Evolutionary conservation across 2,888 invertebrate genomes (phyloP), one percentile per base, ranked within the genome.

Genomic region (Tachina fera): DNA sequence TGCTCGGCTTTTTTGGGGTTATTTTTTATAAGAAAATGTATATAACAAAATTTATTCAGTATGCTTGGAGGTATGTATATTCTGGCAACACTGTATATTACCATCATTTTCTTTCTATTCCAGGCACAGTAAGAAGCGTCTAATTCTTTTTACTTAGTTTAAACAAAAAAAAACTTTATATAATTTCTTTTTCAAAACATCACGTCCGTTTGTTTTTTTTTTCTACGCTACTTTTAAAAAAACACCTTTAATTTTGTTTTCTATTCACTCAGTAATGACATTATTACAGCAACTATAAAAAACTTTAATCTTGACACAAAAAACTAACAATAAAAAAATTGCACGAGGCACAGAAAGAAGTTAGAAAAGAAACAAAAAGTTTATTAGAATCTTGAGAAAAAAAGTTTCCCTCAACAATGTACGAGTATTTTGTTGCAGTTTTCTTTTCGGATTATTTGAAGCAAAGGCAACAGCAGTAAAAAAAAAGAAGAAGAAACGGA

Each of bases 211-310:
- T 9, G 16, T 49, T 53, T 49, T 8, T 63, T 45, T 13, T 63
- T 63, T 6, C 22, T 9, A 43, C 8, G 16, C 19, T 58, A 19
- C 16, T 5, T 16, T 14, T 53, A 45, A 63, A 58, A n/a, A 67
- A 86, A 86, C 75, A 79, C 83, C 83, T 86, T 86, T 79, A 82
- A 83, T 86, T 79, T 79, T 75, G 75, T 83, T 79, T 51, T 60
- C 76, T 63, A 74, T 81, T 63, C 61, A 79, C 60, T 67, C 45
- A 61, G 75, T 86, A 86, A 86, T 86, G 85, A 86, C 79, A 79
- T 86, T 83, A 86, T 86, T 86, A 67, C 47, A 79, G 76, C 82
- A 86, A 79, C 78, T 78, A 70, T 76, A 83, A 70, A 84, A 14
- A 79, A 75, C 14, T 79, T 78, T 75, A 70, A 79, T 79, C 61